Conservation (phyloP, 2,888 invertebrate species). For the Congeria kusceri region DNA sequence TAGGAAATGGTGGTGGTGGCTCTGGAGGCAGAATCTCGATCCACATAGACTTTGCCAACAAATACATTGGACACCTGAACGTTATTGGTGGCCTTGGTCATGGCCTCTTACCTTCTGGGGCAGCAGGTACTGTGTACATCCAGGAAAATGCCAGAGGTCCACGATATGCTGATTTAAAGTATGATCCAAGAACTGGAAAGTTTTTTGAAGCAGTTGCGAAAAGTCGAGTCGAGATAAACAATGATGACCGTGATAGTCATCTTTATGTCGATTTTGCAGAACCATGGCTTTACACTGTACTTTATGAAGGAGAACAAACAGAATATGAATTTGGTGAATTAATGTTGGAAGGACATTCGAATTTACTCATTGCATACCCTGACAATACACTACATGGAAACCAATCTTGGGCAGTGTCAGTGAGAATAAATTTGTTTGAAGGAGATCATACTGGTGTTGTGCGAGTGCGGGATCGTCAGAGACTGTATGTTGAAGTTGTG, state of each 20-base stretch:
- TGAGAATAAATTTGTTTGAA: constrained; percentile 69
- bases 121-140: constrained; percentile 77
- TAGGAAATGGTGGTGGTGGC: constrained; percentile 69
- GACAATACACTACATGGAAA: constrained; percentile 18
- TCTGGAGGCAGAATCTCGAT: constrained; percentile 74
- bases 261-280: constrained; percentile 70
- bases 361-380: constrained; percentile 72
- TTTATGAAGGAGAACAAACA: constrained; percentile 64
- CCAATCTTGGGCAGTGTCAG: constrained; percentile 47
- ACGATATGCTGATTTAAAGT: constrained; percentile 78
- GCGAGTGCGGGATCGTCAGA: constrained; percentile 68
- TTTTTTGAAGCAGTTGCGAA: constrained; percentile 58
- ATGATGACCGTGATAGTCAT: constrained; percentile 70
- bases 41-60: constrained; percentile 69
- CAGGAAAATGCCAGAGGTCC: constrained; percentile 77
- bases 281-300: constrained; percentile 75
- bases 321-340: constrained; percentile 77
- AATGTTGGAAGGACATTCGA: constrained; percentile 70
- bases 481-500: constrained; percentile 73
- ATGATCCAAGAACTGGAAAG: constrained; percentile 58
- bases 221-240: constrained; percentile 70
- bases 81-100: constrained; percentile 70
- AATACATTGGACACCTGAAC: constrained; percentile 68
- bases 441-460: constrained; percentile 77
- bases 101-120: constrained; percentile 71